Percentiles rank a stretch among this genome's conserved stretches.
These are phyloP conservation scores for roundworm (Caenorhabditis elegans) DNA, from an alignment of 1,140 invertebrate genomes.

Conservation along the genomic window DNA sequence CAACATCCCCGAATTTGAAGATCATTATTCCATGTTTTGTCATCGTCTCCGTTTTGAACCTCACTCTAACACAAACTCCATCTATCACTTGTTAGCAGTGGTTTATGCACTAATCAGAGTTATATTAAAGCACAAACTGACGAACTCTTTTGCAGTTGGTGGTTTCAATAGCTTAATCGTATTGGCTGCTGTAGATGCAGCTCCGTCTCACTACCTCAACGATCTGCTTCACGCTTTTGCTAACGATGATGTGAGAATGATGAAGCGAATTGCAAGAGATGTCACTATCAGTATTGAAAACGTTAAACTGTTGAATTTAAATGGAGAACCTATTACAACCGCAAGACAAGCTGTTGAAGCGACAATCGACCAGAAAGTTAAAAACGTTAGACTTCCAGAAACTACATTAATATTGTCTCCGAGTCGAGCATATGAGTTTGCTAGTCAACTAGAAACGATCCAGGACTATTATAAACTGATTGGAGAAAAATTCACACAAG, in stretches of 20 bases:
- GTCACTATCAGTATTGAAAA: background rate
- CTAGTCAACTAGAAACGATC: background rate
- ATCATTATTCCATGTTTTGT: constrained; percentile 11
- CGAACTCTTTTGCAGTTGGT: background rate
- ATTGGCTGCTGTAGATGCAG: background rate
- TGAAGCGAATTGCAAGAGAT: constrained; percentile 37
- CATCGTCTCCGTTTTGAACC: constrained; percentile 32
- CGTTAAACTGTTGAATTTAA: background rate
- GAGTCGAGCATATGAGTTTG: background rate
- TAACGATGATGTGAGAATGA: background rate
- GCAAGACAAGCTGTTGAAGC: constrained; percentile 30
- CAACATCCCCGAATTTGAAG: background rate
- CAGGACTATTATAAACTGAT: background rate
- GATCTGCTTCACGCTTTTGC: constrained; percentile 29
- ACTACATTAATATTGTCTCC: background rate
- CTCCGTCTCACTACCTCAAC: constrained; percentile 25
- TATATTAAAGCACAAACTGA: background rate
- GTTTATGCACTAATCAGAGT: constrained; percentile 6
- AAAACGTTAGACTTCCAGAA: background rate
- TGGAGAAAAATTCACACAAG: background rate
- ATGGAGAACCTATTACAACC: constrained; percentile 5
- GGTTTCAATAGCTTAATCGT: background rate
- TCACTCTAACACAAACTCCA: background rate
- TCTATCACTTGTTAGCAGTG: background rate
- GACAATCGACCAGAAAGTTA: background rate